phyloP scores from a whole-genome alignment of 1,140 invertebrate species.

The Micrasema minimum region DNA sequence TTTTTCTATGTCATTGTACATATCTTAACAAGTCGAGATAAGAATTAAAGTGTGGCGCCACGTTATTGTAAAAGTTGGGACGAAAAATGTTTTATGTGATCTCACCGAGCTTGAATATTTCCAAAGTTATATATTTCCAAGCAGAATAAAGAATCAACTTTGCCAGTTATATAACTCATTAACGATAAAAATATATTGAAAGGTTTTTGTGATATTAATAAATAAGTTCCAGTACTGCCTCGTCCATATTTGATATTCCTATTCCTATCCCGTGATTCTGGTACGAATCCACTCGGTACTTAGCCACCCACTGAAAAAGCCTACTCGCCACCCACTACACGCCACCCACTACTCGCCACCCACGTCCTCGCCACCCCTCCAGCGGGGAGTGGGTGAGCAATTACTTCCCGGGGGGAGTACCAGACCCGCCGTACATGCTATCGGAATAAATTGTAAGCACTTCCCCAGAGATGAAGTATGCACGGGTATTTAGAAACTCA shows the following conservation, averaged over 20 bases:
- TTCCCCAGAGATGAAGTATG: background rate
- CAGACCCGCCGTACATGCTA: background rate
- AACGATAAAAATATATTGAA: background rate
- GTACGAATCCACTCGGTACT: slow-evolving; percentile 27
- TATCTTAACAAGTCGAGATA: no score
- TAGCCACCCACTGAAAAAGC: background rate
- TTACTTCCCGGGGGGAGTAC: background rate
- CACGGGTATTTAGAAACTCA: background rate
- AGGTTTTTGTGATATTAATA: background rate
- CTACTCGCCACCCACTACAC: no score
- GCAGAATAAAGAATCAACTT: background rate
- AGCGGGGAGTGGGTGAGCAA: slow-evolving; percentile 3
- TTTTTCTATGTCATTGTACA: no score
- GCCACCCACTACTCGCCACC: no score
- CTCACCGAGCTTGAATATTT: no score
- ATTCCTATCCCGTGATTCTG: slow-evolving; percentile 31
- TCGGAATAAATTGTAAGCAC: background rate
- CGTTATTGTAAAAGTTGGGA: no score
- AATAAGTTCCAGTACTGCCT: slow-evolving; percentile 6
- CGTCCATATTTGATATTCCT: slow-evolving; percentile 18
- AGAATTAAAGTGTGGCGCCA: no score
- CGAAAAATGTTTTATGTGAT: no score
- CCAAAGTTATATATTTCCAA: no score
- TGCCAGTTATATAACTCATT: background rate
- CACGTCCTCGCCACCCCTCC: no score